Evolutionary conservation across 2,113 vertebrate genomes (phyloP).

Genomic region (Laticauda colubrina): DNA sequence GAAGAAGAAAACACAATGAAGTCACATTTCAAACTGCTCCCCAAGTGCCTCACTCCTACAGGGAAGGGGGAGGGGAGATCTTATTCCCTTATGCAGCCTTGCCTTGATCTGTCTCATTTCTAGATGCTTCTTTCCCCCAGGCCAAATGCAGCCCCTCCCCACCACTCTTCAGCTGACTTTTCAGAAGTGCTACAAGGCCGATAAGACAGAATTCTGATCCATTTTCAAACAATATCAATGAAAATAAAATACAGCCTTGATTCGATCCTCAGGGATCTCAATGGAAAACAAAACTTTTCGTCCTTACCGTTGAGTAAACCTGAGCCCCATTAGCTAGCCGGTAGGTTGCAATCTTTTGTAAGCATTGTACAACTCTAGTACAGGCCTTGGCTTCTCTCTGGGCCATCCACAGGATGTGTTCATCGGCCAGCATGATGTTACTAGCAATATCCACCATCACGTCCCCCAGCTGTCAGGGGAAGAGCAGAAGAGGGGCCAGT

Average conservation of each 20-base stretch:
- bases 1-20: neutral
- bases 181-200: neutral
- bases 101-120: neutral
- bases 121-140: neutral
- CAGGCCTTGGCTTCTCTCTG: slow-evolving; percentile 90
- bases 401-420: slow-evolving; percentile 89
- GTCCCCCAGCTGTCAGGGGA: slow-evolving; percentile 82
- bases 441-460: slow-evolving; percentile 97
- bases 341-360: slow-evolving; percentile 84
- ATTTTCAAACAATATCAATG: neutral
- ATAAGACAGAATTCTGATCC: neutral
- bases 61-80: neutral
- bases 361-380: slow-evolving; percentile 85
- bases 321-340: slow-evolving; percentile 83
- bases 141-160: neutral
- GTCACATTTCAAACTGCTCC: neutral
- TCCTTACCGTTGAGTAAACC: slow-evolving; percentile 87
- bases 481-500: neutral
- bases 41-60: neutral
- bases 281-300: neutral
- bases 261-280: neutral
- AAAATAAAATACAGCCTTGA: neutral
- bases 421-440: slow-evolving; percentile 94
- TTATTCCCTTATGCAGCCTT: neutral
- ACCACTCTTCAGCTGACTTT: neutral